phyloP scores from a whole-genome alignment of 2,113 vertebrate genomes.

The Mus spicilegus region DNA sequence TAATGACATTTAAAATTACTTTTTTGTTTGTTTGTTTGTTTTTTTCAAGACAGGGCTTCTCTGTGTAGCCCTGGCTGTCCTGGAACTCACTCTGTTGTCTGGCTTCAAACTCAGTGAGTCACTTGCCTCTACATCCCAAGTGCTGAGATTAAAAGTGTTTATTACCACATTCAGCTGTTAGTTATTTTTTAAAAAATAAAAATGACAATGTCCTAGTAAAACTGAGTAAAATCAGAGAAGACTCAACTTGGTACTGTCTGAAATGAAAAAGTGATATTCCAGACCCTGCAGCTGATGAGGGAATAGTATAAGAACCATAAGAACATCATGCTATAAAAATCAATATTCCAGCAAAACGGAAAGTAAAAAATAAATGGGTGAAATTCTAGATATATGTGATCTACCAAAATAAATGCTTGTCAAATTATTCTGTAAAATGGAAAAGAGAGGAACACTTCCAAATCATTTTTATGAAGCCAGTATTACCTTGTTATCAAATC shows the following conservation, averaged over 20 bases:
- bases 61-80: too few relatives aligned
- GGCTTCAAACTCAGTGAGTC: too few relatives aligned
- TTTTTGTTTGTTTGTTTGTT: too few relatives aligned
- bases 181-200: neutral
- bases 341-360: neutral
- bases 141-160: too few relatives aligned
- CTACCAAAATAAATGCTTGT: neutral
- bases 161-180: neutral
- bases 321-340: neutral
- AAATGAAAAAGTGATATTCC: slow-evolving; percentile 21
- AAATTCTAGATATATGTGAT: neutral
- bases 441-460: too few relatives aligned
- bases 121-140: too few relatives aligned
- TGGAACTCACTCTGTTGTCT: too few relatives aligned
- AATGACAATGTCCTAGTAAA: neutral
- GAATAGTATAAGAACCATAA: neutral
- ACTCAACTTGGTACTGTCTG: neutral
- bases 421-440: too few relatives aligned
- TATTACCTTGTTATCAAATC: neutral
- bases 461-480: neutral
- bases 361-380: neutral
- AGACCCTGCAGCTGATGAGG: neutral
- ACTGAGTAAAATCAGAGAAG: slow-evolving; percentile 1
- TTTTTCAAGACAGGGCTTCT: too few relatives aligned
- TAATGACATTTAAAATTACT: too few relatives aligned